Evolutionary conservation across 2,888 invertebrate species (phyloP).

Genomic region (Chaetogeoica ovagalla): DNA sequence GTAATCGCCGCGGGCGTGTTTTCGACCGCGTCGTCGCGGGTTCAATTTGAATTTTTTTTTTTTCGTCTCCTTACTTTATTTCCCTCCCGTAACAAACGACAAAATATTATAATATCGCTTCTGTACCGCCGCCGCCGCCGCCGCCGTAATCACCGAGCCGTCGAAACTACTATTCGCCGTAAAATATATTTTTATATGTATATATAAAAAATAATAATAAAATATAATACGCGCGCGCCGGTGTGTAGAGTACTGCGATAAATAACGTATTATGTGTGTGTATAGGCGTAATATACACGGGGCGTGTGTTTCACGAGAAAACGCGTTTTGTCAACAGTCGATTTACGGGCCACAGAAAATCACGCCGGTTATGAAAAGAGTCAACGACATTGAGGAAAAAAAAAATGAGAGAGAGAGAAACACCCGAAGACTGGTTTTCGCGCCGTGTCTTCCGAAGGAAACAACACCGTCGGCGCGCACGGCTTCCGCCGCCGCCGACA

Average conservation of each 20-base stretch:
- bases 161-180: slow-evolving; percentile 2
- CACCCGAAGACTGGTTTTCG: slow-evolving; percentile 31
- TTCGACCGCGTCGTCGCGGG: too few species aligned
- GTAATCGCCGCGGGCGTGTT: too few species aligned
- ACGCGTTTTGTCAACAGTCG: slow-evolving; percentile 34
- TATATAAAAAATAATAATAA: too few species aligned
- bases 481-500: slow-evolving; percentile 8
- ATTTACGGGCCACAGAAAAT: not conserved
- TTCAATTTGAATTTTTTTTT: too few species aligned
- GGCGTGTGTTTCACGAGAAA: not conserved
- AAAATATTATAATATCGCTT: too few species aligned
- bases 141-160: not conserved
- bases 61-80: too few species aligned
- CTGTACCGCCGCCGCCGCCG: not conserved
- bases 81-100: too few species aligned
- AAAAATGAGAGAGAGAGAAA: too few species aligned
- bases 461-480: too few species aligned
- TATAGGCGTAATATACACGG: not conserved
- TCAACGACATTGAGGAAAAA: not conserved
- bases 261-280: not conserved
- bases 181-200: not conserved
- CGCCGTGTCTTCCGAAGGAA: not conserved
- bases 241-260: not conserved
- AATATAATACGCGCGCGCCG: too few species aligned
- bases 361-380: not conserved